A percentile compares a stretch with the other conserved stretches of the same genome.
phyloP scores from a whole-genome alignment of 1,140 invertebrate genomes.

The Mycetomoellerius zeteki region DNA sequence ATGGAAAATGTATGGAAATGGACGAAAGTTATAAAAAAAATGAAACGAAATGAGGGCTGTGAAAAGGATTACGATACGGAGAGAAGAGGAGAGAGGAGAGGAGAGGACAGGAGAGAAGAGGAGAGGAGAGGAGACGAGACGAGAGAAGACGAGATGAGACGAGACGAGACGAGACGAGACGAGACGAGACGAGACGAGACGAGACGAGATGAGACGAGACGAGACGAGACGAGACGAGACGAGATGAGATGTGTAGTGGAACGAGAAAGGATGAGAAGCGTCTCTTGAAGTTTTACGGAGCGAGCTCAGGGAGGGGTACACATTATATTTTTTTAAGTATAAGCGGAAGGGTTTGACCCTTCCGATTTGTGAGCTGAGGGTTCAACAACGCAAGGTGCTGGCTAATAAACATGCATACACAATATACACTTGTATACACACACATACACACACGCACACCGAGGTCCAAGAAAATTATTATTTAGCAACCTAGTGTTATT shows the following conservation, averaged over 20 bases:
- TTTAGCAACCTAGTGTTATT: constrained; percentile 86
- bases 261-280: constrained; percentile 35
- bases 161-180: constrained; percentile 58
- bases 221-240: constrained; percentile 38
- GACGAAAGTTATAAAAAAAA: constrained; percentile 47
- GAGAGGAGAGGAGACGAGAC: too few relatives aligned
- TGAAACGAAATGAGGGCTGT: constrained; percentile 85
- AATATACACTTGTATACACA: constrained; percentile 46
- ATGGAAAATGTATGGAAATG: constrained; percentile 50
- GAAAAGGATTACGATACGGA: constrained; percentile 78
- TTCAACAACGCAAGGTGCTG: constrained; percentile 57
- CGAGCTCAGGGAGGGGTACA: constrained; percentile 83
- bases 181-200: constrained; percentile 47
- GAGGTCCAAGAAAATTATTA: constrained; percentile 86
- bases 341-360: constrained; percentile 58
- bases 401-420: constrained; percentile 55
- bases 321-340: constrained; percentile 74
- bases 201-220: constrained; percentile 31
- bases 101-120: too few relatives aligned
- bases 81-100: constrained; percentile 49
- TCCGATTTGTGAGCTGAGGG: constrained; percentile 63
- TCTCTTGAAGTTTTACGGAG: constrained; percentile 72
- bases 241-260: constrained; percentile 47
- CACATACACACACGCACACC: constrained; percentile 44
- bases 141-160: constrained; percentile 13